Conservation (phyloP, 2,888 invertebrate genomes). For the Drosophila affinis region DNA sequence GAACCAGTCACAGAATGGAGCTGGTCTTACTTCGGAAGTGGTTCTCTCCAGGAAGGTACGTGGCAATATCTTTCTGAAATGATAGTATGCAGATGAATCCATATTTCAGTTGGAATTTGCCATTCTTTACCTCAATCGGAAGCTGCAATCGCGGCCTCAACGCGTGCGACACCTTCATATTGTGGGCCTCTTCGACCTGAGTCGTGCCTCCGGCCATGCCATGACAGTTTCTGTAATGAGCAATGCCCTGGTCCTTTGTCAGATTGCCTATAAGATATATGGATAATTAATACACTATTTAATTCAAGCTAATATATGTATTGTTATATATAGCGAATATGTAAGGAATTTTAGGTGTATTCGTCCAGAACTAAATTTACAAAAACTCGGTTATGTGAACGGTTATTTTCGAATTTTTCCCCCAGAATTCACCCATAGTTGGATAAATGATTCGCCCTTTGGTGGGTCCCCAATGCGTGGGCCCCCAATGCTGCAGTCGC, state of each 20-base stretch:
- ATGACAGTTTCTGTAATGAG: slow-evolving; percentile 38
- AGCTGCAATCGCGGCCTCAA: slow-evolving; percentile 41
- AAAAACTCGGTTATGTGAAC: too few species aligned
- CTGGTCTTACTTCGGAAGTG: background rate
- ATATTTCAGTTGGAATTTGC: slow-evolving; percentile 58
- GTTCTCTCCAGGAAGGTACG: slow-evolving; percentile 47
- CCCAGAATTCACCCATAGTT: too few species aligned
- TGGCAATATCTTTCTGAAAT: background rate
- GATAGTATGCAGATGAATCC: background rate
- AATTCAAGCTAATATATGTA: too few species aligned
- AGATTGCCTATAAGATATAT: slow-evolving; percentile 62
- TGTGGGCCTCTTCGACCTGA: slow-evolving; percentile 57
- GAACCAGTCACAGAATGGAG: background rate
- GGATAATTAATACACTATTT: slow-evolving; percentile 1
- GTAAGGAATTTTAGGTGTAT: too few species aligned
- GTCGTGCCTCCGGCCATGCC: slow-evolving; percentile 2
- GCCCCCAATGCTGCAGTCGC: too few species aligned
- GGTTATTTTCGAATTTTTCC: too few species aligned
- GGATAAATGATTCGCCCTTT: too few species aligned
- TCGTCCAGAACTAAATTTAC: too few species aligned
- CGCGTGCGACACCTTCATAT: slow-evolving; percentile 50
- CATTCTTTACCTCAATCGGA: slow-evolving; percentile 39
- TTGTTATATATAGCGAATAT: too few species aligned
- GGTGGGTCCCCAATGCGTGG: too few species aligned
- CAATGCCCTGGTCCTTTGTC: slow-evolving; percentile 54